phyloP scores from a whole-genome alignment of 2,888 invertebrate genomes.

The Pegoplata infirma region DNA sequence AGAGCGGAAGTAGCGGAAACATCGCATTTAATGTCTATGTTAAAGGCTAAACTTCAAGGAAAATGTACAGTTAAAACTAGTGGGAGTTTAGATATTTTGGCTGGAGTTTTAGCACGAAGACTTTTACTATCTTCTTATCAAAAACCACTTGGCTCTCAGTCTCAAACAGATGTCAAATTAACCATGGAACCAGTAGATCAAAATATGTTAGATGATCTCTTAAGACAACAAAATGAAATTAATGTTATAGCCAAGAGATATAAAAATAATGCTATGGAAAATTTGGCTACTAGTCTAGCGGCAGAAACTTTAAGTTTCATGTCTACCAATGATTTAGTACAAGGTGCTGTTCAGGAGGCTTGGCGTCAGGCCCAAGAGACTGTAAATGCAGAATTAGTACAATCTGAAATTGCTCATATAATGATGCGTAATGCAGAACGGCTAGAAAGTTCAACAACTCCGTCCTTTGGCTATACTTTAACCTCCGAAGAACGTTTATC shows the following conservation, averaged over 20 bases:
- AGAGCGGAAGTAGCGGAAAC: conserved; percentile 87
- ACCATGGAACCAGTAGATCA: conserved; percentile 80
- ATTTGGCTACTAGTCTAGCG: conserved; percentile 85
- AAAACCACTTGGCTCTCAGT: conserved; percentile 55
- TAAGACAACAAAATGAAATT: conserved; percentile 82
- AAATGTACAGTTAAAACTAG: conserved; percentile 78
- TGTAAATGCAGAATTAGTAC: conserved; percentile 86
- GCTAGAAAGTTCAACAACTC: conserved; percentile 82
- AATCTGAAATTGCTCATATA: conserved; percentile 87
- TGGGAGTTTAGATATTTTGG: conserved; percentile 84
- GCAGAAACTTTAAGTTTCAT: conserved; percentile 83
- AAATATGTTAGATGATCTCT: conserved; percentile 75
- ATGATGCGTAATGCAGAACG: conserved; percentile 84
- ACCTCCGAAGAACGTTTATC: conserved; percentile 84
- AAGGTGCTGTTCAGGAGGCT: conserved; percentile 85
- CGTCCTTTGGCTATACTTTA: conserved; percentile 81
- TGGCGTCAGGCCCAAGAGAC: conserved; percentile 87
- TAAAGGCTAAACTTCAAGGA: conserved; percentile 84
- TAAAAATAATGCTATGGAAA: conserved; percentile 84
- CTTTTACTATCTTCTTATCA: conserved; percentile 79
- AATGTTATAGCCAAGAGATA: conserved; percentile 82
- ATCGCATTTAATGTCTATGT: conserved; percentile 85
- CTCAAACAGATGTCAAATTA: conserved; percentile 75
- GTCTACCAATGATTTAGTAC: conserved; percentile 80
- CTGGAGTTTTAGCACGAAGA: conserved; percentile 86